Percentiles rank a stretch among this genome's conserved stretches.
Evolutionary conservation across 2,113 vertebrate genomes (phyloP).

Genomic region (Aptenodytes patagonicus): DNA sequence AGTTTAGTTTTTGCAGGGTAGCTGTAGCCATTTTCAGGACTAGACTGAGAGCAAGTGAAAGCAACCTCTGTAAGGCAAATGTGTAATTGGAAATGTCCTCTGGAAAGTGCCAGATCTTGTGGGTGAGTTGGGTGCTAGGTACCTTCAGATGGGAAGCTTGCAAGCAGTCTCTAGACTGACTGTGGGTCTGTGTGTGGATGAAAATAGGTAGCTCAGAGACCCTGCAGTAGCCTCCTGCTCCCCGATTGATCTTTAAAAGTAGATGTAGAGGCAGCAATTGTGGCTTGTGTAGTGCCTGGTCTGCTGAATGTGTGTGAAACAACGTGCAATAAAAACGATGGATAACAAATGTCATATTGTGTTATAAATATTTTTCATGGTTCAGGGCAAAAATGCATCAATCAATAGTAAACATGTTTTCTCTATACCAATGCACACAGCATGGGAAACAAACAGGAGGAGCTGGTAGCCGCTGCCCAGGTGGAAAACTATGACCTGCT

Average conservation of each 20-base stretch:
- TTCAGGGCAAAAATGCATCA: slow-evolving; percentile 7
- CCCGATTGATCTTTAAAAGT: background rate
- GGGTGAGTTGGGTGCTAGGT: background rate
- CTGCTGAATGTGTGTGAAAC: background rate
- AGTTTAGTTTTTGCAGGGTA: background rate
- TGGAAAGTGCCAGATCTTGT: background rate
- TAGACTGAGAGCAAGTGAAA: background rate
- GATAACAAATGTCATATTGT: background rate
- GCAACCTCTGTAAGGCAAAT: background rate
- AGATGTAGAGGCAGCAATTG: background rate
- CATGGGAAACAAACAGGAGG: background rate
- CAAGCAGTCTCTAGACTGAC: background rate
- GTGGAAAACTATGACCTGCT: too few relatives aligned
- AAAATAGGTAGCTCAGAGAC: background rate
- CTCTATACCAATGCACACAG: background rate
- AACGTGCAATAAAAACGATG: slow-evolving; percentile 11
- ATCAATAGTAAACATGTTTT: slow-evolving; percentile 18
- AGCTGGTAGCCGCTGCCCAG: too few relatives aligned
- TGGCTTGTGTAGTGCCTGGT: background rate
- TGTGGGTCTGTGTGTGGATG: background rate
- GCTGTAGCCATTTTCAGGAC: background rate
- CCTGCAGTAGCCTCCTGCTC: background rate
- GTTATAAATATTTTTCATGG: slow-evolving; percentile 43
- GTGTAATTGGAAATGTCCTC: background rate
- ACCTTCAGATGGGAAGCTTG: background rate